Conservation (phyloP, 2,797 vertebrate genomes). For the Sus cebifrons region DNA sequence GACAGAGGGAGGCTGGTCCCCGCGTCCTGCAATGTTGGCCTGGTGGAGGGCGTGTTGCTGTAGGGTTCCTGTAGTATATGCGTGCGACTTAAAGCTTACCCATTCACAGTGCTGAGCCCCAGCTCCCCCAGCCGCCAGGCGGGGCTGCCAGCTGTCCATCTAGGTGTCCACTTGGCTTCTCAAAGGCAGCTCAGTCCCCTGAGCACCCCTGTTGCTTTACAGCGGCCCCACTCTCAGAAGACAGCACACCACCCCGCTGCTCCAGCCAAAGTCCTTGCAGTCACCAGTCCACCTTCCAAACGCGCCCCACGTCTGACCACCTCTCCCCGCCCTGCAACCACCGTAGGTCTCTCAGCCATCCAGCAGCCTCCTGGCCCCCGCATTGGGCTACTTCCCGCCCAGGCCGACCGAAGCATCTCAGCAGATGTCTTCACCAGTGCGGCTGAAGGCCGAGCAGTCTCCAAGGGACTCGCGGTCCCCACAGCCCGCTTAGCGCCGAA, state of each 20-base stretch:
- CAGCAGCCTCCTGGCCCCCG: background rate
- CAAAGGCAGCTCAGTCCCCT: background rate
- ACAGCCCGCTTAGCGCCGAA: no score
- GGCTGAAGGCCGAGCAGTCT: background rate
- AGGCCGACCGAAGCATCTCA: rapidly evolving
- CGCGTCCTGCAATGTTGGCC: rapidly evolving
- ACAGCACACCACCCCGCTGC: background rate
- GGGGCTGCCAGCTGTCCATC: background rate
- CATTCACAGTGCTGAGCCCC: background rate
- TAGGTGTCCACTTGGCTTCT: background rate
- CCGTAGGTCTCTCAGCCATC: background rate
- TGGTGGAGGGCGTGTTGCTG: rapidly evolving
- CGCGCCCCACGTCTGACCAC: background rate
- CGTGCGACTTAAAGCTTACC: no score
- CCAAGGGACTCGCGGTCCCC: background rate
- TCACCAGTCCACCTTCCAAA: background rate
- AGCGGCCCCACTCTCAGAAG: background rate
- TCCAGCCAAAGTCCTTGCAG: background rate
- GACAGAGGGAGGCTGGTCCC: background rate
- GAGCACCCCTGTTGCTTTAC: background rate
- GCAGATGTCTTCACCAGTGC: background rate
- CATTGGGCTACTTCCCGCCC: background rate
- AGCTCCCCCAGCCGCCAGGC: background rate
- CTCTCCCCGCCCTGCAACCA: background rate
- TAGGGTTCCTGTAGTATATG: rapidly evolving